phyloP scores from a whole-genome alignment of 2,113 vertebrate genomes.

The Austrofundulus limnaeus region DNA sequence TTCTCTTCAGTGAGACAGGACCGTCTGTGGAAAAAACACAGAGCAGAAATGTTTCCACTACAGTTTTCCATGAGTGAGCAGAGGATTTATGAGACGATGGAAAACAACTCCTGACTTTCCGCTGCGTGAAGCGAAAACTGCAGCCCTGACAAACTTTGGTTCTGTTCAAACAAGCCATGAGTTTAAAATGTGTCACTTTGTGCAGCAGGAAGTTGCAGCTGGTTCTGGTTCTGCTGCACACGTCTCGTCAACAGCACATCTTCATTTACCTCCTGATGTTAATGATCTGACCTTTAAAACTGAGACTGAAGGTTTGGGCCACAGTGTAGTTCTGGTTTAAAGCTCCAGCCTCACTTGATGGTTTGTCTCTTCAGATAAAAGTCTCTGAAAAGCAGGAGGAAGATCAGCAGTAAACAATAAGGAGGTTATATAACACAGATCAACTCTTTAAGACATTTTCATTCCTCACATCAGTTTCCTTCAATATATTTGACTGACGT shows the following conservation, averaged over 20 bases:
- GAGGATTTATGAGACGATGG: constrained; percentile 43
- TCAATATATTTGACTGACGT: too few relatives aligned
- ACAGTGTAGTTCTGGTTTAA: too few relatives aligned
- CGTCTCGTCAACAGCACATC: constrained; percentile 2
- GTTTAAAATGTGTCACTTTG: too few relatives aligned
- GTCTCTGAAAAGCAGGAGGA: too few relatives aligned
- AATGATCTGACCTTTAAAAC: too few relatives aligned
- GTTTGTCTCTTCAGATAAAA: not conserved
- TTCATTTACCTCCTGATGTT: not conserved
- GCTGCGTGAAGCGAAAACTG: constrained; percentile 55
- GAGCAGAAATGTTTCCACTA: constrained; percentile 58
- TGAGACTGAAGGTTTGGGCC: constrained; percentile 3
- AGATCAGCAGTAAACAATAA: too few relatives aligned
- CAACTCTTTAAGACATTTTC: too few relatives aligned
- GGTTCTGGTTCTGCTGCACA: too few relatives aligned
- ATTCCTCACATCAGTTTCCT: too few relatives aligned
- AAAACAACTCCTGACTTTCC: constrained; percentile 53
- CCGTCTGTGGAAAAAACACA: constrained; percentile 26
- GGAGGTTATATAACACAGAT: too few relatives aligned
- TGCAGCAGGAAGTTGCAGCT: too few relatives aligned
- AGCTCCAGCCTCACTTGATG: too few relatives aligned
- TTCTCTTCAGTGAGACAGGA: constrained; percentile 10
- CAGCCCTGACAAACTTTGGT: constrained; percentile 18
- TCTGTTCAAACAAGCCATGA: not conserved
- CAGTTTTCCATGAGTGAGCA: constrained; percentile 34